phyloP scores from a whole-genome alignment of 2,797 vertebrate species.

The Xiphophorus birchmanni region DNA sequence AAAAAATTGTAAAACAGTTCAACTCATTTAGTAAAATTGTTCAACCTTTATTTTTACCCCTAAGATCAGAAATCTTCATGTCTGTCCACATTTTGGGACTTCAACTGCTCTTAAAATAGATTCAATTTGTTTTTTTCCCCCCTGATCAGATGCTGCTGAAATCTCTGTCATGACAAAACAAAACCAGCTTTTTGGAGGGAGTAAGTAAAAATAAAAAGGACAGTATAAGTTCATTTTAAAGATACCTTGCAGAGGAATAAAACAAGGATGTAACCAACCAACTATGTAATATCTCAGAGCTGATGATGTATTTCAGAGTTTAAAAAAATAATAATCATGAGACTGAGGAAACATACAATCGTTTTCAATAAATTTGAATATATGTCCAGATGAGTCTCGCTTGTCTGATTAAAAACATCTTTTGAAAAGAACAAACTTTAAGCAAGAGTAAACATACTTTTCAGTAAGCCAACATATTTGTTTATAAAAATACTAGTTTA shows the following conservation, averaged over 20 bases:
- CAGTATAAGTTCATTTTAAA: neutral
- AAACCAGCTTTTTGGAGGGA: neutral
- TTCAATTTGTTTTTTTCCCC: neutral
- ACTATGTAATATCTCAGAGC: neutral
- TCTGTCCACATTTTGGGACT: neutral
- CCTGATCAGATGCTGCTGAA: neutral
- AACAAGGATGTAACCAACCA: neutral
- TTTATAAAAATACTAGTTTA: no score
- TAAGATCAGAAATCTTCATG: neutral
- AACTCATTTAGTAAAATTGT: neutral
- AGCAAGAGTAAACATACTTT: no score
- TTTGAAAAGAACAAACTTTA: no score
- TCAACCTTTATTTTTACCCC: neutral
- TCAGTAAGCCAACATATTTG: no score
- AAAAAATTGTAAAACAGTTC: neutral
- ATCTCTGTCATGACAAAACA: neutral
- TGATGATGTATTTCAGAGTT: neutral
- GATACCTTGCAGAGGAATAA: neutral
- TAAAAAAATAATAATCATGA: neutral
- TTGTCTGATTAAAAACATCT: no score
- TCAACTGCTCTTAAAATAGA: conserved; percentile 1
- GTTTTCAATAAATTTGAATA: no score
- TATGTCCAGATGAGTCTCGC: no score
- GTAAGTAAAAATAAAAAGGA: neutral
- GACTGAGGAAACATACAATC: neutral